A percentile compares a stretch with the other conserved stretches of the same genome.
phyloP scores from a whole-genome alignment of 2,113 vertebrate genomes.

The Mirza zaza region DNA sequence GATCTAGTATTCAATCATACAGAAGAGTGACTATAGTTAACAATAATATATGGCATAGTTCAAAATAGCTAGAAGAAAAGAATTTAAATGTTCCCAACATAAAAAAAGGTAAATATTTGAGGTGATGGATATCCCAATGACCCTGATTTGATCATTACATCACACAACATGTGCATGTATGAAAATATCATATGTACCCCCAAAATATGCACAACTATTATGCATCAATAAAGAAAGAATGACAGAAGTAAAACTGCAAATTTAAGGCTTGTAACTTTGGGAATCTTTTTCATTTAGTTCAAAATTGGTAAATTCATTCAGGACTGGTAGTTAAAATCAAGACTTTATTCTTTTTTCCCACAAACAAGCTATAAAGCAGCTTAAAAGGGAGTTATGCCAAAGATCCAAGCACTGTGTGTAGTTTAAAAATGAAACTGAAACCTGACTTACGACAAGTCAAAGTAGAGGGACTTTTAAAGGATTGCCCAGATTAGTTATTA shows the following conservation, averaged over 20 bases:
- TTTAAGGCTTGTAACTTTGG: constrained; percentile 12
- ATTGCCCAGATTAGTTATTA: neutral
- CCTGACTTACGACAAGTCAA: neutral
- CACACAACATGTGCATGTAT: neutral
- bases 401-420: neutral
- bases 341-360: neutral
- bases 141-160: neutral
- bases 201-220: neutral
- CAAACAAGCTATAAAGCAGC: neutral
- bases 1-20: neutral
- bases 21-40: neutral
- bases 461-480: neutral
- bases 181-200: neutral
- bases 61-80: neutral
- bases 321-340: neutral
- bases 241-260: constrained; percentile 47
- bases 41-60: neutral
- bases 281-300: constrained; percentile 12
- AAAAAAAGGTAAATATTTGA: neutral
- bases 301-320: constrained; percentile 39
- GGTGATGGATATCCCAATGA: neutral
- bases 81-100: neutral
- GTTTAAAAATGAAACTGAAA: constrained; percentile 33
- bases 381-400: neutral
- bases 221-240: neutral